Evolutionary conservation across 2,888 invertebrate genomes (phyloP), one percentile per base, ranked within the genome.

Genomic region (Galeruca laticollis): DNA sequence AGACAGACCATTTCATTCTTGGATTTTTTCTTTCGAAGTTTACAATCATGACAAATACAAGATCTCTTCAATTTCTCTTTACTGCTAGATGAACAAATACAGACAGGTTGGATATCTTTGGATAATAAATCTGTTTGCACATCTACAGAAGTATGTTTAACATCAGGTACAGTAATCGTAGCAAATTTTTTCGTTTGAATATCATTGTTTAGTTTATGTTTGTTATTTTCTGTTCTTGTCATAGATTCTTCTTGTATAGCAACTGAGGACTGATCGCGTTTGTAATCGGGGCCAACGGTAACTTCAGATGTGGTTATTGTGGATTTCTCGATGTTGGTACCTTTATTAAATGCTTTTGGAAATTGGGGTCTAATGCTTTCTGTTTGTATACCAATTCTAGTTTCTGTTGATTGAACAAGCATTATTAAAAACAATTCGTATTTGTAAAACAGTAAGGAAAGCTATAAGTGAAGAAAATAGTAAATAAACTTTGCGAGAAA

Each of bases 111-210:
- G 2, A 52, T 26, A 21, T 52, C 26, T 52, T 52, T 52, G 11
- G 52, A 52, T n/a, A 52, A n/a, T n/a, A 52, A 26, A 11, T 52
- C 52, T 11, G 52, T 52, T 52, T 52, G 52, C 0, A 52, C 52
- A 2, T 26, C 15, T 13, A 52, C 52, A 13, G 52, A 52, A 1
- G 21, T 52, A 21, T n/a, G 10, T n/a, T 13, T 3, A 43, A 43
- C 26, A 5, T 26, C 26, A 26, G 1, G 26, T 26, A 6, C 0
- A 3, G 1, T 26, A 5, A 5, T 26, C 26, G 6, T 6, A 37
- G 6, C 37, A 9, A 18, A 49, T 11, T 49, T 49, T 21, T n/a
- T 26, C 21, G 26, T 52, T 26, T 18, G 47, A 47, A 15, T 47
- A 15, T 2, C 1, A 1, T 52, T 18, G 10, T 43, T 43, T 43